Evolutionary conservation across 1,140 invertebrate species (phyloP).

Genomic region (Homarus americanus): DNA sequence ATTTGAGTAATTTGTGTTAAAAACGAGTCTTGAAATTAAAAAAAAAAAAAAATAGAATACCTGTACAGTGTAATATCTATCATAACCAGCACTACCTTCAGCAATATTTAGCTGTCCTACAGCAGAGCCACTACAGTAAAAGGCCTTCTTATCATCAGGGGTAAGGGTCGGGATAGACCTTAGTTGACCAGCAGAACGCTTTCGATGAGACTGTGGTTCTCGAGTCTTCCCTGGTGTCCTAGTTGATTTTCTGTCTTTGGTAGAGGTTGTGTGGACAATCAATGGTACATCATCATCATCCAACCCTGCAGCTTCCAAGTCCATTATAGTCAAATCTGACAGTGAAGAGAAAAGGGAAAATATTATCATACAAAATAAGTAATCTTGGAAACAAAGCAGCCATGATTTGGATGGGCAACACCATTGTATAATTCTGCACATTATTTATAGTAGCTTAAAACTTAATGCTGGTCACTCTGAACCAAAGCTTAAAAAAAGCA

Average conservation of each 20-base stretch:
- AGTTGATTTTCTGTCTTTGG: background rate
- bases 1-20: no score
- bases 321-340: conserved; percentile 57
- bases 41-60: no score
- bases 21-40: no score
- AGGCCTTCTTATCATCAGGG: conserved; percentile 24
- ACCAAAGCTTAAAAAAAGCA: no score
- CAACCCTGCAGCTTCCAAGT: conserved; percentile 62
- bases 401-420: no score
- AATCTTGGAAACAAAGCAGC: no score
- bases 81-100: conserved; percentile 15
- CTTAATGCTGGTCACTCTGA: no score
- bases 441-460: no score
- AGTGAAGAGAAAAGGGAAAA: background rate
- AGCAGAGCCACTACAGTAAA: conserved; percentile 47
- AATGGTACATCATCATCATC: conserved; percentile 17
- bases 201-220: background rate
- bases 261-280: background rate
- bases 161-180: conserved; percentile 28
- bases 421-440: no score
- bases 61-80: no score
- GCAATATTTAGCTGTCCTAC: conserved; percentile 3
- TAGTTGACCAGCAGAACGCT: background rate
- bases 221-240: background rate
- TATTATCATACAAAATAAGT: no score